These are phyloP conservation scores for Lasius fuliginosus DNA, from an alignment of 2,888 invertebrate genomes.

Conservation along the genomic window DNA sequence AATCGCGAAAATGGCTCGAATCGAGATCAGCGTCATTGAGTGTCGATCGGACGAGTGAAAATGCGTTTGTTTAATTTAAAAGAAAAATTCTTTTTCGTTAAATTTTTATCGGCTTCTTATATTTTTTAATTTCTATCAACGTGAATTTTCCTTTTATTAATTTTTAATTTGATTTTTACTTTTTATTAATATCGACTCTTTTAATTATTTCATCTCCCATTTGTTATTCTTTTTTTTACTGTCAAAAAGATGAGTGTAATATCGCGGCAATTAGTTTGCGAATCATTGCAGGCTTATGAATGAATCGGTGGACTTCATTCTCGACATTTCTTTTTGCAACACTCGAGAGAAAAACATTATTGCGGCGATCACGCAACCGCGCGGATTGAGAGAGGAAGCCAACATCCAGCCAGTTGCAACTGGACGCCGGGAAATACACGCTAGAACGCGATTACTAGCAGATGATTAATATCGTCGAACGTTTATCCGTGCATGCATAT, in stretches of 20 bases:
- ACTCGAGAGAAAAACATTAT: constrained; percentile 35
- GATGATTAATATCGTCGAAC: constrained; percentile 53
- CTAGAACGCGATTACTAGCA: constrained; percentile 42
- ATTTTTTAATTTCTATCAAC: background rate
- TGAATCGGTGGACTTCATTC: constrained; percentile 18
- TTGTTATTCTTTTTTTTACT: background rate
- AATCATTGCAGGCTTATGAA: background rate
- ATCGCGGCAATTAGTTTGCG: background rate
- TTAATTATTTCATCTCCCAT: background rate
- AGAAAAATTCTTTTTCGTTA: background rate
- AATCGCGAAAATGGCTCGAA: background rate
- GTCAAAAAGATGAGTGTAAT: background rate
- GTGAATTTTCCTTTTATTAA: background rate
- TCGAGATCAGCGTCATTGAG: constrained; percentile 4
- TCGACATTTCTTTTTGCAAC: constrained; percentile 4
- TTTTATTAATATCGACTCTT: background rate
- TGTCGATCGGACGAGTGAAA: background rate
- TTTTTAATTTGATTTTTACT: background rate
- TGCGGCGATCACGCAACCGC: constrained; percentile 33
- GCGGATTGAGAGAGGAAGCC: constrained; percentile 22
- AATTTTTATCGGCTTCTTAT: background rate
- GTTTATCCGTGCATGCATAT: constrained; percentile 34
- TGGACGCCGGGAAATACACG: constrained; percentile 24
- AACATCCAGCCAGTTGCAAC: constrained; percentile 20
- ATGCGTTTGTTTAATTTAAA: background rate